These are phyloP conservation scores for Poeciliopsis presidionis DNA, from an alignment of 2,797 vertebrate species.

Conservation along the genomic window DNA sequence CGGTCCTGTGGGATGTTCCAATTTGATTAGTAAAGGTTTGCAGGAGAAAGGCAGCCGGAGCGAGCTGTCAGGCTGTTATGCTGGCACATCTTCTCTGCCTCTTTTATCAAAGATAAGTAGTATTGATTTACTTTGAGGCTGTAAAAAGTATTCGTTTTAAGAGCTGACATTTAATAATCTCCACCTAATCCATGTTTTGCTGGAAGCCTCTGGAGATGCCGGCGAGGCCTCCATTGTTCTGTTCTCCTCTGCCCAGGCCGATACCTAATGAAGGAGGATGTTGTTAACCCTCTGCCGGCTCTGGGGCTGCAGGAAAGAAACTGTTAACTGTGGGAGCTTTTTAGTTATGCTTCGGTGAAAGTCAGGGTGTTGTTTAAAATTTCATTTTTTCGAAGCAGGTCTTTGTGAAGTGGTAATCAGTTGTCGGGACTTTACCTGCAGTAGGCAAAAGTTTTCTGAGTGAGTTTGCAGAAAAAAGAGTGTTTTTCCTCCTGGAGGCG, in stretches of 20 bases:
- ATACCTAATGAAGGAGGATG: constrained; percentile 59
- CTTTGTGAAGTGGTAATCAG: constrained; percentile 7
- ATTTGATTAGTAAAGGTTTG: constrained; percentile 68
- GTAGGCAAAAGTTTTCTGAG: background rate
- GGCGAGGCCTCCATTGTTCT: constrained; percentile 67
- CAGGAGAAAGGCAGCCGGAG: constrained; percentile 45
- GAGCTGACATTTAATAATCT: constrained; percentile 87
- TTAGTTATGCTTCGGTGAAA: background rate
- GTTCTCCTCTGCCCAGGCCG: constrained; percentile 47
- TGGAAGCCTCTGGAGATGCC: constrained; percentile 72
- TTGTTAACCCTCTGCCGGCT: constrained; percentile 48
- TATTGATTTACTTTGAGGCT: constrained; percentile 85
- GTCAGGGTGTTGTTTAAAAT: constrained; percentile 2
- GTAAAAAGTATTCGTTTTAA: constrained; percentile 84
- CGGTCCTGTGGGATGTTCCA: constrained; percentile 50
- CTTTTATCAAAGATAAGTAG: constrained; percentile 86
- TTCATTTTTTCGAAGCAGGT: background rate
- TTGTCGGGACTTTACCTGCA: background rate
- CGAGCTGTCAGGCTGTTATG: constrained; percentile 65
- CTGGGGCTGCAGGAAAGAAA: constrained; percentile 9
- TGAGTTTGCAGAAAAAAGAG: background rate
- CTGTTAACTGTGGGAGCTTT: constrained; percentile 5
- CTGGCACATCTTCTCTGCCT: constrained; percentile 72
- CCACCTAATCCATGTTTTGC: constrained; percentile 80
- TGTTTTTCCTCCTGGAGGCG: background rate